These are phyloP conservation scores for Epinephelus lanceolatus DNA, from an alignment of 2,113 vertebrate genomes.

Conservation along the genomic window DNA sequence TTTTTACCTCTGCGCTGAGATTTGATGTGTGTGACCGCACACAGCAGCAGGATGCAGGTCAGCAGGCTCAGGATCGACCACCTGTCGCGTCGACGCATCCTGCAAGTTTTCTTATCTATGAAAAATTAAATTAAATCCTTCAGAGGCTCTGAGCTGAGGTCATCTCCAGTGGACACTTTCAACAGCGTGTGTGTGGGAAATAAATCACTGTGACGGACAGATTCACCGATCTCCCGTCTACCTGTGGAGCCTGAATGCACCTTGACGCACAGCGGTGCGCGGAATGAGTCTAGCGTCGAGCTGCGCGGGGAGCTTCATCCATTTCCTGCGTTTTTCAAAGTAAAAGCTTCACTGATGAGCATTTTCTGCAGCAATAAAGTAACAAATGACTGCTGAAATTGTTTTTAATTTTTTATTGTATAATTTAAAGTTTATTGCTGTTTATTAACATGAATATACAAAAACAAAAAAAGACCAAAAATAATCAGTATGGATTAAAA, in stretches of 20 bases:
- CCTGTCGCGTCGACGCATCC: constrained; percentile 59
- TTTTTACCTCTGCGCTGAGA: constrained; percentile 48
- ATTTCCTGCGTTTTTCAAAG: constrained; percentile 42
- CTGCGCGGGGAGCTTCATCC: too few relatives aligned
- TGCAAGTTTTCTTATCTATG: neutral
- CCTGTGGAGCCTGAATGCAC: constrained; percentile 22
- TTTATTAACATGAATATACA: too few relatives aligned
- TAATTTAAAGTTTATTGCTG: too few relatives aligned
- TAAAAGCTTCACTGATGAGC: constrained; percentile 15
- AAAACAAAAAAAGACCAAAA: too few relatives aligned
- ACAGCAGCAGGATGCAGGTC: constrained; percentile 57
- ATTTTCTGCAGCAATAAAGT: too few relatives aligned
- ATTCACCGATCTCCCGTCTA: neutral
- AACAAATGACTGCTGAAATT: too few relatives aligned
- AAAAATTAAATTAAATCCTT: constrained; percentile 30
- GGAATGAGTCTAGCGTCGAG: accelerated
- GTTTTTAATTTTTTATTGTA: too few relatives aligned
- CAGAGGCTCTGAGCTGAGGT: neutral
- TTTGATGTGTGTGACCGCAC: neutral
- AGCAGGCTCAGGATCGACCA: constrained; percentile 27
- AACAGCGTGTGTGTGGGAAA: neutral
- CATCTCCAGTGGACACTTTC: constrained; percentile 23
- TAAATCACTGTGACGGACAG: neutral
- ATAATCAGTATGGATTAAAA: too few relatives aligned
- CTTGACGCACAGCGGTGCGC: neutral